Conservation (phyloP, 2,797 vertebrate genomes). For the Epinephelus awoara region DNA sequence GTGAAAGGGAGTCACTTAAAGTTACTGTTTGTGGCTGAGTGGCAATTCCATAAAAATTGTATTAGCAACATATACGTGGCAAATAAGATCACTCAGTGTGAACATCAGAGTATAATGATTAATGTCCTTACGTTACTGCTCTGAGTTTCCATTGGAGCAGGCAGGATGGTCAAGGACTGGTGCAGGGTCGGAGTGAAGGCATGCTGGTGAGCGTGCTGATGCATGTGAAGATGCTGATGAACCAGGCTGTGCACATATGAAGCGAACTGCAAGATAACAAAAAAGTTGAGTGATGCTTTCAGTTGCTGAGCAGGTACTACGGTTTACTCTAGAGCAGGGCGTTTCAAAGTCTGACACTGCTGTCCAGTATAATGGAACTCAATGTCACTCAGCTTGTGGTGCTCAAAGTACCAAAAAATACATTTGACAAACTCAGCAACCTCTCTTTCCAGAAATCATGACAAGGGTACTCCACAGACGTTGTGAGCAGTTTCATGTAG, state of each 20-base stretch:
- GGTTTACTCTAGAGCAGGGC: not conserved
- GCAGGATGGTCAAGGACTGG: constrained; percentile 2
- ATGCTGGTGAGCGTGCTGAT: constrained; percentile 31
- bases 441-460: too few species aligned
- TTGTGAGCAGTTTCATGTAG: too few species aligned
- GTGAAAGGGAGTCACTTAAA: not conserved
- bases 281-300: not conserved
- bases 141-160: constrained; percentile 26
- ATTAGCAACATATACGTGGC: not conserved
- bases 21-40: not conserved
- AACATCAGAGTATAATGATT: too few species aligned
- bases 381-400: too few species aligned
- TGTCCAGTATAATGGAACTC: too few species aligned
- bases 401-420: too few species aligned
- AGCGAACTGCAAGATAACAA: not conserved
- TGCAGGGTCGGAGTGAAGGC: constrained; percentile 42
- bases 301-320: not conserved
- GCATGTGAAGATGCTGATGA: constrained; percentile 36
- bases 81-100: too few species aligned
- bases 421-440: too few species aligned
- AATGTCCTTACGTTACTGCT: constrained; percentile 46
- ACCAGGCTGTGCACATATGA: not conserved
- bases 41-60: not conserved
- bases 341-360: not conserved
- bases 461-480: too few species aligned